These are phyloP conservation scores for Butastur rufipennis DNA, from an alignment of 2,113 vertebrate species.

Conservation along the genomic window DNA sequence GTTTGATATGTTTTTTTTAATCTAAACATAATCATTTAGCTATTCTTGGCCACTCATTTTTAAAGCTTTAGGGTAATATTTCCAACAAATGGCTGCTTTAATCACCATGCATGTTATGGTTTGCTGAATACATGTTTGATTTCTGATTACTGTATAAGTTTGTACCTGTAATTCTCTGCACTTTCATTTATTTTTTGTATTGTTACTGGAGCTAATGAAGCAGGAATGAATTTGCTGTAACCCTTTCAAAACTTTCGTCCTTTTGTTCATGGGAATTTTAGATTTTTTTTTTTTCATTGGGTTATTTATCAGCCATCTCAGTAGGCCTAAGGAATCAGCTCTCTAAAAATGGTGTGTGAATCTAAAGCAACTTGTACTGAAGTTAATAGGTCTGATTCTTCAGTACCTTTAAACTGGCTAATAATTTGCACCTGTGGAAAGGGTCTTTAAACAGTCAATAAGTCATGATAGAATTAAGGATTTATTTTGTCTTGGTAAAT, in stretches of 20 bases:
- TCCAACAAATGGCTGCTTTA: not conserved
- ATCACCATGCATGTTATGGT: not conserved
- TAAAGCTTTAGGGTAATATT: not conserved
- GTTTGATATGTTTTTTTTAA: not conserved
- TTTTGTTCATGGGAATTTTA: not conserved
- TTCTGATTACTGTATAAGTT: not conserved
- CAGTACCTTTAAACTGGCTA: not conserved
- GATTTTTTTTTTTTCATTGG: not conserved
- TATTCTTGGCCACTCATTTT: not conserved
- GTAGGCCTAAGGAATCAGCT: not conserved
- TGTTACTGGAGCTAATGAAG: not conserved
- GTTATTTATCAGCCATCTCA: not conserved
- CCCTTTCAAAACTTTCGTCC: not conserved
- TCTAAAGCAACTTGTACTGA: not conserved
- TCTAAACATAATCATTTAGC: not conserved
- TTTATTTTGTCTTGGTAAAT: not conserved
- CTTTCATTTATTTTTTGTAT: not conserved
- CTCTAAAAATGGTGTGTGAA: not conserved
- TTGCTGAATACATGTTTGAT: not conserved
- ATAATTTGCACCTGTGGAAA: not conserved
- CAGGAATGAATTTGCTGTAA: not conserved
- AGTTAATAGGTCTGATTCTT: not conserved
- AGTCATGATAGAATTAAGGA: not conserved
- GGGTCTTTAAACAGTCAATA: not conserved
- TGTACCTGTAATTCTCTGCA: not conserved